Base-by-base conservation (phyloP, 2,888 invertebrate species). In the Timema podura region DNA sequence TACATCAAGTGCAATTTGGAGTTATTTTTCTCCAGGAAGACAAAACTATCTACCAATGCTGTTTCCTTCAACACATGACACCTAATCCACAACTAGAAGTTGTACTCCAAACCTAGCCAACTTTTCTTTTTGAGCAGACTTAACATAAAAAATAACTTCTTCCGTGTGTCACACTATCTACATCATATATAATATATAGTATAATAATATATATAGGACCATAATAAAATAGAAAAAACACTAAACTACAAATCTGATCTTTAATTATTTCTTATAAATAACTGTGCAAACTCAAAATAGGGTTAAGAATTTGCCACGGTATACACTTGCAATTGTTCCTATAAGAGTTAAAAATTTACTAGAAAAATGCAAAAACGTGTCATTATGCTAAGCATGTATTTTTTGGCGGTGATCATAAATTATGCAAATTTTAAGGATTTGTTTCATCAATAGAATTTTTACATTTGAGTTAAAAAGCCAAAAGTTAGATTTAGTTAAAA, bases 201-300 rank as follows among this genome's bases (percentile, higher is more conserved):
- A 74, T 74, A 72, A 73, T 73, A 72, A 76, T 76, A 74, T 74
- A 76, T 76, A 76, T 76, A 77, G 76, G 76, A 75, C 76, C 74
- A 75, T 77, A 77, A 77, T 77, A 77, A 77, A 77, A 77, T 76
- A 77, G 76, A 77, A 76, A 30, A 77, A 76, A 77, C 73, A 73
- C 74, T 75, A 73, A 71, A 71, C 73, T 75, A 73, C 71, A 74
- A 73, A 71, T 73, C 72, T 75, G 70, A 73, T 44, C 72, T 73
- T 71, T 73, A 69, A 72, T 45, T 61, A 30, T 61, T 45, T 61
- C 48, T 69, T 70, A 61, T 71, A 69, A 30, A 71, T 74, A 73
- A 71, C 74, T 75, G 73, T 74, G 75, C 75, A 74, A 75, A 74
- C 74, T 75, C 72, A 75, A 45, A 44, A 44, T 61, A 44, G 61